These are phyloP conservation scores for Leptinotarsa haldemani DNA, from an alignment of 2,888 invertebrate species.

Conservation along the genomic window DNA sequence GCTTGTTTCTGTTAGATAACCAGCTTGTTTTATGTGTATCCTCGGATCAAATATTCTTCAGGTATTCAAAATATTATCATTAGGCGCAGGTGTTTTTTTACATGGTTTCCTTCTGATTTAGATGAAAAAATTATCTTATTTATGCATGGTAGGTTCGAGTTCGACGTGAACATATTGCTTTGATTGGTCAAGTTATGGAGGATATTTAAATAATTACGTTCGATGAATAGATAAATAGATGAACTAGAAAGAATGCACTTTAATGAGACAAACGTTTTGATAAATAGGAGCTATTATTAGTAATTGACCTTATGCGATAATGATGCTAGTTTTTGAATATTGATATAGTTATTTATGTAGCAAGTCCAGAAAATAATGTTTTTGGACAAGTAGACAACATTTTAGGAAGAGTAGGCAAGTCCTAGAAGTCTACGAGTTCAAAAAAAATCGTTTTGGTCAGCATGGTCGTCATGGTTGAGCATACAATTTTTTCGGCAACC, in stretches of 20 bases:
- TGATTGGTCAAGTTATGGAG: slow-evolving; percentile 1
- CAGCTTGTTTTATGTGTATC: background rate
- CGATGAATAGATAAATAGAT: background rate
- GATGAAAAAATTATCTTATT: background rate
- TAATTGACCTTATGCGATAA: no score
- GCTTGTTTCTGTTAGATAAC: slow-evolving; percentile 5
- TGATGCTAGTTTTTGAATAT: no score
- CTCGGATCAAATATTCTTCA: background rate
- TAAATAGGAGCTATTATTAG: background rate
- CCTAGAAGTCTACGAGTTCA: no score
- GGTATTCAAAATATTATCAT: slow-evolving; percentile 30
- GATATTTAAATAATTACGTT: background rate
- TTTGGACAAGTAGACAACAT: no score
- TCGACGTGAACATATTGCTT: background rate
- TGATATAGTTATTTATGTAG: no score
- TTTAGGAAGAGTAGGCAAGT: no score
- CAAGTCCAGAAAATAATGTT: no score
- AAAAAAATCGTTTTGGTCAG: no score
- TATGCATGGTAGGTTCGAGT: background rate
- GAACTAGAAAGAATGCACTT: background rate
- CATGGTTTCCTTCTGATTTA: background rate
- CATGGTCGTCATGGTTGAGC: no score
- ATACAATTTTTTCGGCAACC: no score
- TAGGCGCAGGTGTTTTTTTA: slow-evolving; percentile 17
- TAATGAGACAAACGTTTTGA: slow-evolving; percentile 1